Conservation (phyloP, 2,888 invertebrate genomes). For the Caenorhabditis angaria region DNA sequence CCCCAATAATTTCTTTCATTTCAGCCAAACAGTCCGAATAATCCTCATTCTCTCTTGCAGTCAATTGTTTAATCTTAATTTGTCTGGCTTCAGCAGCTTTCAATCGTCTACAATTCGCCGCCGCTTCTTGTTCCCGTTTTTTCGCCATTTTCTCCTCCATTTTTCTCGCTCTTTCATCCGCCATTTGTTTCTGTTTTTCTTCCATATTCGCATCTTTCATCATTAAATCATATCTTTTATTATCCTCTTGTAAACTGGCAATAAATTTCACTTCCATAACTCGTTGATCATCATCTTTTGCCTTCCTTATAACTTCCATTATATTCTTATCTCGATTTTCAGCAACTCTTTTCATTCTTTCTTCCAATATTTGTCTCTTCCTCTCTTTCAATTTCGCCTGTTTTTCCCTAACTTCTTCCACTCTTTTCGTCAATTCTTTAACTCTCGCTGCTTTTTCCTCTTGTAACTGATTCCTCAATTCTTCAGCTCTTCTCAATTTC, state of each 20-base stretch:
- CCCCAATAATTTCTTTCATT: neutral
- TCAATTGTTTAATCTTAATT: conserved; percentile 14
- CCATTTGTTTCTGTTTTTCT: conserved; percentile 73
- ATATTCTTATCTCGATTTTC: conserved; percentile 85
- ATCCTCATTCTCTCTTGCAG: neutral
- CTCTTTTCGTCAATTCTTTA: conserved; percentile 85
- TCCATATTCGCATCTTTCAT: conserved; percentile 76
- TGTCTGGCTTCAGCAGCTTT: conserved; percentile 86
- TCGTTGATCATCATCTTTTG: conserved; percentile 96
- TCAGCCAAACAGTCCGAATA: neutral
- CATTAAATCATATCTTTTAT: conserved; percentile 88
- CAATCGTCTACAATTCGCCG: conserved; percentile 17
- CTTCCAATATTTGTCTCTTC: conserved; percentile 74
- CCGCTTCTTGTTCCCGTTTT: conserved; percentile 77
- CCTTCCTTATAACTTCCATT: conserved; percentile 84
- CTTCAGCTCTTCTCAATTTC: conserved; percentile 89
- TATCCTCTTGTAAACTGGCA: conserved; percentile 92
- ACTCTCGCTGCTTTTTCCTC: conserved; percentile 86
- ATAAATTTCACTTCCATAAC: conserved; percentile 94
- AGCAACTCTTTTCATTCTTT: conserved; percentile 80
- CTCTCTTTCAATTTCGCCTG: conserved; percentile 87
- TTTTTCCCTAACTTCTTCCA: conserved; percentile 79
- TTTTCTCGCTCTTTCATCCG: conserved; percentile 85
- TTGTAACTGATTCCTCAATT: conserved; percentile 83
- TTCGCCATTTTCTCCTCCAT: conserved; percentile 93